Evolutionary conservation across 2,113 vertebrate species (phyloP), one percentile per base, ranked within the genome.

Genomic region (Miniopterus natalensis): DNA sequence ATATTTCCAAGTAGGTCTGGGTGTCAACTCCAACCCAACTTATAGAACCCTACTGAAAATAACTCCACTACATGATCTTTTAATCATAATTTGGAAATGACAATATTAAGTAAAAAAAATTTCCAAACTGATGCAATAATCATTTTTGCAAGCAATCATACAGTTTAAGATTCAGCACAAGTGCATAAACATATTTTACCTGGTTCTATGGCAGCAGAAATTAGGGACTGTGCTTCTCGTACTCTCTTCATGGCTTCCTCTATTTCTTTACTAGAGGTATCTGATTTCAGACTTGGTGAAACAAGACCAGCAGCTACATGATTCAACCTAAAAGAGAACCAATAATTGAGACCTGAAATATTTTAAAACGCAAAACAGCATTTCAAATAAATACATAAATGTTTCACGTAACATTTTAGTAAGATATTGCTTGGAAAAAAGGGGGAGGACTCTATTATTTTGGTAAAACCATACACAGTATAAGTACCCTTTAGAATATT

Each of bases 241-340:
- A 99, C 99, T 98, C 99, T 99, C 97, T 99, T 99, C 99, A 99
- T 99, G 29, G 99, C 99, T 97, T 99, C 99, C 98, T 99, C 99
- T 45, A 99, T 99, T 98, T 99, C 99, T 98, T 99, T 99, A 97
- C 99, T 99, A 88, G 99, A 99, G 61, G 99, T 99, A 81, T 99
- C 99, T 5, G 98, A 99, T 96, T 99, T 99, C 97, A 99, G 97
- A 92, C 99, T 99, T 23, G 99, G 99, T 83, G 99, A 99, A 95
- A 99, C 98, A 11, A 99, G 98, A 70, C 99, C 99, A 36, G 99
- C 99, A 75, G 99, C 99, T 95, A 99, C 98, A 40, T 99, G 99
- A 98, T 99, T 99, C 98, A 99, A 97, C 98, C 99, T 99, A 98
- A 65, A 98, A 95, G 1, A 97, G 27, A 97, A 45, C 0, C 31